Conservation (phyloP, 2,113 vertebrate genomes). For the Clinocottus analis region DNA sequence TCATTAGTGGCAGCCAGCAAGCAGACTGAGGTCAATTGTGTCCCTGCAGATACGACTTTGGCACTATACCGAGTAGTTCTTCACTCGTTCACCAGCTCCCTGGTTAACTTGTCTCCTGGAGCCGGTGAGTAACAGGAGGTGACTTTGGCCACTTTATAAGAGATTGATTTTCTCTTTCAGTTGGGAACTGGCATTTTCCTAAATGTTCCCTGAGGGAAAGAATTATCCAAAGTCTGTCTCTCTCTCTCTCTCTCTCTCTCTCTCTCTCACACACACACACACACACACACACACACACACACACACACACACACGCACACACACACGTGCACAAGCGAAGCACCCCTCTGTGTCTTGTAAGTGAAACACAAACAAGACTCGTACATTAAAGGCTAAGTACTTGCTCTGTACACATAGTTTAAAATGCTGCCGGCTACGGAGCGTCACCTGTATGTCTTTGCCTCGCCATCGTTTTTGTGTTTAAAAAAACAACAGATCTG, state of each 20-base stretch:
- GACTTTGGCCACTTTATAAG: slow-evolving; percentile 41
- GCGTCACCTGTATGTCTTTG: slow-evolving; percentile 17
- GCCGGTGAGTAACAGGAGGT: slow-evolving; percentile 14
- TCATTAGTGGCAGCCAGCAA: slow-evolving; percentile 28
- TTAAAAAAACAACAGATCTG: slow-evolving; percentile 2
- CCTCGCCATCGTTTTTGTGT: slow-evolving; percentile 15
- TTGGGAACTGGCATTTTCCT: slow-evolving; percentile 47
- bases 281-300: background rate
- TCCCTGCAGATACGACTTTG: slow-evolving; percentile 14
- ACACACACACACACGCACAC: background rate
- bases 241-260: background rate
- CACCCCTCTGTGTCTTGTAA: slow-evolving; percentile 21
- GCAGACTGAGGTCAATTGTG: slow-evolving; percentile 52
- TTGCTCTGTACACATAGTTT: background rate
- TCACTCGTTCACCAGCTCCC: slow-evolving; percentile 15
- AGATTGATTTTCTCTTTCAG: slow-evolving; percentile 51
- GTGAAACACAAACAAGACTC: slow-evolving; percentile 21
- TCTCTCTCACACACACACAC: background rate
- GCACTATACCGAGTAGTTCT: background rate
- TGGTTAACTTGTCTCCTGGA: slow-evolving; percentile 12
- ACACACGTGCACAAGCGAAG: background rate
- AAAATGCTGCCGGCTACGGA: slow-evolving; percentile 21
- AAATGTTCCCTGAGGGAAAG: slow-evolving; percentile 41
- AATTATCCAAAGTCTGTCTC: slow-evolving; percentile 22
- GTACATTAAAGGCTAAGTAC: slow-evolving; percentile 31